Base-by-base conservation (phyloP, 92 coral and sea anemone genomes). In the Palythoa caribaeorum region DNA sequence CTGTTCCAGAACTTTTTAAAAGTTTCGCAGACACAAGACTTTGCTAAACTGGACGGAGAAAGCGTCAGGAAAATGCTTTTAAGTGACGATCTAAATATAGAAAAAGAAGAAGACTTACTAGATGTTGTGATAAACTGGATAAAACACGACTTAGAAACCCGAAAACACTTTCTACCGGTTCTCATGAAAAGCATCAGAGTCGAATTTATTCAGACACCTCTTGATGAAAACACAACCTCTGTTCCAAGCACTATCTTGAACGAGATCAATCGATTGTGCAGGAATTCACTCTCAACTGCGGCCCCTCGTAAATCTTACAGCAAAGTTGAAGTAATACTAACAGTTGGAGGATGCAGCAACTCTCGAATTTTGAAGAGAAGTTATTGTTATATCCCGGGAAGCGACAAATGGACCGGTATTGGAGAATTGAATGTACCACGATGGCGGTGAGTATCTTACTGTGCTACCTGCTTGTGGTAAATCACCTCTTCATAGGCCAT, bases 271-370 rank as follows among this genome's bases (percentile, higher is more conserved):
- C 86, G 35, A 66, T 81, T 55, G 9, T 28, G 59, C 16, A 60
- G 9, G 19, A 71, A 47, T 47, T n/a, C 59, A 44, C 4, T 77
- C 28, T 68, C 38, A 14, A n/a, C 86, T 50, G 8, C 15, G 9
- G 48, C 40, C 5, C 86, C 98, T 36, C 87, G 99, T 78, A 93
- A 93, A 54, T 95, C 96, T 5, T 96, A 92, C 88, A 91, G 96
- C 62, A 86, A 36, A 9, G 91, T 94, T 12, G 76, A 89, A 20
- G 99, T 94, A 19, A 87, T 96, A 14, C 16, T 92, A 69, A 94
- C 88, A 9, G 93, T 89, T 16, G 99, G 99, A 79, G 99, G 99
- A n/a, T 94, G 94, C n/a, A 90, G 91, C 38, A 83, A 89, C 15
- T 81, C 90, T 17, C 81, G 91, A 19, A 90, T 94, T 47, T 79